phyloP scores from a whole-genome alignment of 2,888 invertebrate genomes.

The Tridacna gigas region DNA sequence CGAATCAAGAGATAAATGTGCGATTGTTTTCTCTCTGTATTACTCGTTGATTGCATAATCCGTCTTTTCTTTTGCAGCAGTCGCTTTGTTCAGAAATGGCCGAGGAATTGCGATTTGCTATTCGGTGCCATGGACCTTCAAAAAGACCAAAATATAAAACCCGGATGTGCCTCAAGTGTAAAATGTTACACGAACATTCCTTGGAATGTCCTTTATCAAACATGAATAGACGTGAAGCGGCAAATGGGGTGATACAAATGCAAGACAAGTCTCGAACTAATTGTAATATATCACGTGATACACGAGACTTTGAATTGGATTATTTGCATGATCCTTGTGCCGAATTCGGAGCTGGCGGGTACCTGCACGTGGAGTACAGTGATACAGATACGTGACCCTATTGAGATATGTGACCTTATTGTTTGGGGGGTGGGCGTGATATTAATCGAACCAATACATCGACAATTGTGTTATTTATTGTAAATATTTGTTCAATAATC shows the following conservation, averaged over 20 bases:
- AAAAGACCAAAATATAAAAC: slow-evolving; percentile 88
- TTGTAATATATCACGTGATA: slow-evolving; percentile 42
- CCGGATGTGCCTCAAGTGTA: slow-evolving; percentile 72
- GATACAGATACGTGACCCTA: slow-evolving; percentile 76
- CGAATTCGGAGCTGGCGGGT: slow-evolving; percentile 75
- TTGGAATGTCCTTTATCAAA: slow-evolving; percentile 51
- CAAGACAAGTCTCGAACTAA: slow-evolving; percentile 72
- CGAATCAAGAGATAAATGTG: no score
- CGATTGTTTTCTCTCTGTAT: no score
- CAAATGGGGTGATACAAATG: slow-evolving; percentile 78
- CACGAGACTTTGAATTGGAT: slow-evolving; percentile 71
- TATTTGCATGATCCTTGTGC: slow-evolving; percentile 67
- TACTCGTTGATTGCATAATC: no score
- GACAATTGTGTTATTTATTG: slow-evolving; percentile 5
- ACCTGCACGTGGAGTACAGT: slow-evolving; percentile 79
- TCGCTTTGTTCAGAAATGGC: slow-evolving; percentile 97
- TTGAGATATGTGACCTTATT: no score
- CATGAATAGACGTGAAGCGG: slow-evolving; percentile 63
- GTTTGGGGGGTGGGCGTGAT: not conserved
- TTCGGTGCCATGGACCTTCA: slow-evolving; percentile 94
- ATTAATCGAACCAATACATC: slow-evolving; percentile 26
- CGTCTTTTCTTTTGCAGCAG: slow-evolving; percentile 87
- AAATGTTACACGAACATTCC: slow-evolving; percentile 53
- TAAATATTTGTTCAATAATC: not conserved
- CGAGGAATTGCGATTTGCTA: slow-evolving; percentile 95